Conservation (phyloP, 2,888 invertebrate species). For the Eubasilissa splendida region DNA sequence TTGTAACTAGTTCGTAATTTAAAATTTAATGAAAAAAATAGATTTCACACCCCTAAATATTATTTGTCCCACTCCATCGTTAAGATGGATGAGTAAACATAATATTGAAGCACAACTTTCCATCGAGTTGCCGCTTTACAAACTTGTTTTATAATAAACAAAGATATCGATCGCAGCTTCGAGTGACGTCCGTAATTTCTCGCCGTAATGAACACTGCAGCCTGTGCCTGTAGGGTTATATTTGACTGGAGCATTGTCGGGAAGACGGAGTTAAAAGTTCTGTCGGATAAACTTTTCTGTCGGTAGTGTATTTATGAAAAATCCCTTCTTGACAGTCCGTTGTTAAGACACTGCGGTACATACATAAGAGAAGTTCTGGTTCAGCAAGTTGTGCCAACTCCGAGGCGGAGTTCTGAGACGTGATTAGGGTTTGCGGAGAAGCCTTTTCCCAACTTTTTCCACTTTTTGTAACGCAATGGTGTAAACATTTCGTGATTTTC, state of each 20-base stretch:
- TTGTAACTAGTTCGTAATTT: too few species aligned
- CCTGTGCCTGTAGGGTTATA: background rate
- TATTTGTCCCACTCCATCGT: too few species aligned
- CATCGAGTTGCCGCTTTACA: background rate
- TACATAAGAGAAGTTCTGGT: constrained; percentile 12
- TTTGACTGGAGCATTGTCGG: constrained; percentile 17
- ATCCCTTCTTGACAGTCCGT: constrained; percentile 41
- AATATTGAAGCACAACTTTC: background rate
- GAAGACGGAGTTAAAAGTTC: constrained; percentile 37
- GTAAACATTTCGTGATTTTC: constrained; percentile 40
- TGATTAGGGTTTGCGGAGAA: constrained; percentile 45
- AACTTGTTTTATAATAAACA: constrained; percentile 19
- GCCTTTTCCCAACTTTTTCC: constrained; percentile 29
- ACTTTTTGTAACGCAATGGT: constrained; percentile 35
- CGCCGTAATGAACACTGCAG: background rate
- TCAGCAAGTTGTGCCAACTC: constrained; percentile 25
- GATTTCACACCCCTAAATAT: too few species aligned
- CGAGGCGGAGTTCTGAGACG: constrained; percentile 34
- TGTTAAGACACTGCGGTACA: constrained; percentile 42
- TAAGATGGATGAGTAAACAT: too few species aligned
- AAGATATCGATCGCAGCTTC: constrained; percentile 6
- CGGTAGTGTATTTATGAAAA: constrained; percentile 47
- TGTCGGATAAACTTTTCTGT: constrained; percentile 29
- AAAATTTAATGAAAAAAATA: too few species aligned
- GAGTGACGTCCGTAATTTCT: background rate